These are phyloP conservation scores for Oryzias melastigma DNA, from an alignment of 2,113 vertebrate species.

Conservation along the genomic window DNA sequence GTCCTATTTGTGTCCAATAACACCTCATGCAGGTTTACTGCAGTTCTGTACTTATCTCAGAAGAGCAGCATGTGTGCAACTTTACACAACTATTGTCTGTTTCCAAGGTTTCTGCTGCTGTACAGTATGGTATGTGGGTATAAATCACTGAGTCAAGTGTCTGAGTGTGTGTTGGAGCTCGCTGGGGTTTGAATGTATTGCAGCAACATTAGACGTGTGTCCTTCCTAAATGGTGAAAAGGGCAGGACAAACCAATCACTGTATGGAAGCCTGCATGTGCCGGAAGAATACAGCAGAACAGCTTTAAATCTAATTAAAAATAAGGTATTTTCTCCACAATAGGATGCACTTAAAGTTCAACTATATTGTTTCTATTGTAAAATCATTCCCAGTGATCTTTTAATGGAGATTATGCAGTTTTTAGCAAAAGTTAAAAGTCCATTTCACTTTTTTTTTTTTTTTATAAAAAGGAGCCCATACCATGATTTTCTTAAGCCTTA, in stretches of 20 bases:
- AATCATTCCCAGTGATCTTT: too few species aligned
- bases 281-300: too few species aligned
- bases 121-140: slow-evolving; percentile 27
- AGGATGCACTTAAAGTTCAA: too few species aligned
- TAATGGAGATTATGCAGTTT: too few species aligned
- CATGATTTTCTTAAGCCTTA: too few species aligned
- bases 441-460: too few species aligned
- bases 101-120: slow-evolving; percentile 17
- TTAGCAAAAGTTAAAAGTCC: too few species aligned
- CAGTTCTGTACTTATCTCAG: background rate
- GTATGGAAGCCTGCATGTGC: background rate
- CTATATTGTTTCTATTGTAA: too few species aligned
- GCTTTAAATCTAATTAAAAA: too few species aligned
- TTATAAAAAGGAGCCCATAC: too few species aligned
- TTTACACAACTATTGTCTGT: background rate
- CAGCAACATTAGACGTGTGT: slow-evolving; percentile 45
- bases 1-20: slow-evolving; percentile 1
- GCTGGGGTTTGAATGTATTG: slow-evolving; percentile 34
- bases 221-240: slow-evolving; percentile 37
- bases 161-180: slow-evolving; percentile 4
- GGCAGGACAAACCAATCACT: slow-evolving; percentile 27
- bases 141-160: slow-evolving; percentile 21
- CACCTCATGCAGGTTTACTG: slow-evolving; percentile 9
- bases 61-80: background rate
- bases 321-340: too few species aligned